Evolutionary conservation across 2,888 invertebrate genomes (phyloP).

Genomic region (Thecocarcelia acutangulata): DNA sequence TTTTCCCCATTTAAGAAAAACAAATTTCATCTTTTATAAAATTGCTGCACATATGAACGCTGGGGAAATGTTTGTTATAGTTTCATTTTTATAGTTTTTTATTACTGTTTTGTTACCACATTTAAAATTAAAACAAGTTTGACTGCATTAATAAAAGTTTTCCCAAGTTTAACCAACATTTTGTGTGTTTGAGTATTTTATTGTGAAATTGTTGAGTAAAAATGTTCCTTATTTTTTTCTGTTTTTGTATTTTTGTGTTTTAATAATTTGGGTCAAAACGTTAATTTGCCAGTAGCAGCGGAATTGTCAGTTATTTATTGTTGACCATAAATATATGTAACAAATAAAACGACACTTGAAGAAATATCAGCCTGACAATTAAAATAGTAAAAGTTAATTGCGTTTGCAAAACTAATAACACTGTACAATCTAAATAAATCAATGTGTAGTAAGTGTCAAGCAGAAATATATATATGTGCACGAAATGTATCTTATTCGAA

Average conservation of each 20-base stretch:
- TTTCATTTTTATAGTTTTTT: not conserved
- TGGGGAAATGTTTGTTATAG: constrained; percentile 12
- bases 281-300: constrained; percentile 40
- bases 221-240: not conserved
- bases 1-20: too few species aligned
- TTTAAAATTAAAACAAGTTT: constrained; percentile 23
- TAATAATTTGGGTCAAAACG: constrained; percentile 57
- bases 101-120: constrained; percentile 1
- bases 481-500: too few species aligned
- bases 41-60: constrained; percentile 1
- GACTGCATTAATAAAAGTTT: constrained; percentile 37
- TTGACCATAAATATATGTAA: constrained; percentile 23
- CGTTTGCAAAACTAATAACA: too few species aligned
- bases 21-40: too few species aligned
- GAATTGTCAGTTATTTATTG: constrained; percentile 43
- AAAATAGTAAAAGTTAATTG: too few species aligned
- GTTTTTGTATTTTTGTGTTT: not conserved
- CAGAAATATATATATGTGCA: too few species aligned
- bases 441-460: too few species aligned
- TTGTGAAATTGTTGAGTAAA: constrained; percentile 8
- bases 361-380: not conserved
- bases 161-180: constrained; percentile 12
- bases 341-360: not conserved
- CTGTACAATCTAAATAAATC: too few species aligned
- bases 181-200: not conserved